Percentiles rank a stretch among this genome's conserved stretches.
These are phyloP conservation scores for Lasioglossum figueresi DNA, from an alignment of 2,888 invertebrate genomes.

Conservation along the genomic window DNA sequence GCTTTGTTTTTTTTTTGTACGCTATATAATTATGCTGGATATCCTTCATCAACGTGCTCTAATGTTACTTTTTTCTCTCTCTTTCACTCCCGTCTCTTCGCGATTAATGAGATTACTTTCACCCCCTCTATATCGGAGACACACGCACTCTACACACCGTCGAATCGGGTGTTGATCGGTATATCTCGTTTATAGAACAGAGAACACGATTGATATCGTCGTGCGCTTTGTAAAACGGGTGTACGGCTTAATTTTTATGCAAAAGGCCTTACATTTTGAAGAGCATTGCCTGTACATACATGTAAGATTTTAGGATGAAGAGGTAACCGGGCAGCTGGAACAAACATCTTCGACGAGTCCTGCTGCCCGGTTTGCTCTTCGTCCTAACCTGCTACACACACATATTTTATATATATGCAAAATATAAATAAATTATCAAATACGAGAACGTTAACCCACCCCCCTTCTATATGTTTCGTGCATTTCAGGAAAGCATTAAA, in stretches of 20 bases:
- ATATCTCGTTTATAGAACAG: slow-evolving; percentile 58
- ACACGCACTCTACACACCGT: slow-evolving; percentile 18
- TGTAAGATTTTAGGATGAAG: slow-evolving; percentile 15
- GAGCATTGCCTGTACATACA: slow-evolving; percentile 68
- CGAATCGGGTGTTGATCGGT: background rate
- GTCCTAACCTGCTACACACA: slow-evolving; percentile 14
- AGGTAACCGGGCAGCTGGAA: background rate
- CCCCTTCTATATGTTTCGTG: slow-evolving; percentile 95
- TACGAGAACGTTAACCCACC: slow-evolving; percentile 82
- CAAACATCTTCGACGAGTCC: background rate
- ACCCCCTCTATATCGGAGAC: slow-evolving; percentile 44
- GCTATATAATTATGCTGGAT: slow-evolving; percentile 66
- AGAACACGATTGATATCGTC: slow-evolving; percentile 59
- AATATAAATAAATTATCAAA: slow-evolving; percentile 84
- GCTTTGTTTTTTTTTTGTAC: slow-evolving; percentile 57
- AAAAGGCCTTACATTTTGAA: slow-evolving; percentile 80
- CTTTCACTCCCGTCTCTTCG: background rate
- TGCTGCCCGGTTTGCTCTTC: background rate
- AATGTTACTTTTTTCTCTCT: slow-evolving; percentile 47
- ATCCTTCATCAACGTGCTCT: slow-evolving; percentile 58
- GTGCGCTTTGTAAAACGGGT: slow-evolving; percentile 57
- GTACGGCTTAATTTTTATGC: slow-evolving; percentile 80
- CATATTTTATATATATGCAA: slow-evolving; percentile 73
- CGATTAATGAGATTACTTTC: slow-evolving; percentile 52
- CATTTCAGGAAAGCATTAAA: slow-evolving; percentile 94